Evolutionary conservation across 2,888 invertebrate species (phyloP).

Genomic region (Alloplasta piceator): DNA sequence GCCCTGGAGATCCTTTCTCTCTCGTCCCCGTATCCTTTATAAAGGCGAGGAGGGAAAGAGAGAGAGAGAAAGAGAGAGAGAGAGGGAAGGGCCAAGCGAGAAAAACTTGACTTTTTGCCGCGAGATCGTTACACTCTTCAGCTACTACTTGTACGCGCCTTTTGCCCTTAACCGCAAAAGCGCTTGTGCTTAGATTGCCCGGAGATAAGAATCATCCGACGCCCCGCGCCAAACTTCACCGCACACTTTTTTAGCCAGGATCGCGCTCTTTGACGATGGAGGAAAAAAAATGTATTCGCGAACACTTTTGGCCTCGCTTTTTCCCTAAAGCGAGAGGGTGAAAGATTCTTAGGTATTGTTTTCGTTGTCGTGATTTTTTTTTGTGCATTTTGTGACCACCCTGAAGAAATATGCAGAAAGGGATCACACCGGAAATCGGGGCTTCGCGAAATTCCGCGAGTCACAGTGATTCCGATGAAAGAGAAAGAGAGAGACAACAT

Average conservation of each 20-base stretch:
- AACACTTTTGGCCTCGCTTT: too few species aligned
- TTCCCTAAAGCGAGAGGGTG: too few species aligned
- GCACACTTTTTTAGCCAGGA: background rate
- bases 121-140: slow-evolving; percentile 62
- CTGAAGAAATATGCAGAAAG: background rate
- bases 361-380: too few species aligned
- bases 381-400: background rate
- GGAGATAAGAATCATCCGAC: slow-evolving; percentile 48
- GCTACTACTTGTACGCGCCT: slow-evolving; percentile 45
- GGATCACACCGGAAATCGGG: too few species aligned
- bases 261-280: background rate
- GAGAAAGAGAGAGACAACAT: too few species aligned
- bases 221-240: slow-evolving; percentile 1
- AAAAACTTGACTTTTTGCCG: slow-evolving; percentile 61
- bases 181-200: slow-evolving; percentile 52
- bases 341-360: too few species aligned
- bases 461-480: too few species aligned
- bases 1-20: slow-evolving; percentile 13
- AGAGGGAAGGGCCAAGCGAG: slow-evolving; percentile 35
- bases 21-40: slow-evolving; percentile 24
- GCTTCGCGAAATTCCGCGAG: too few species aligned
- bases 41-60: slow-evolving; percentile 23
- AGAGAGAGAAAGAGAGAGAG: background rate
- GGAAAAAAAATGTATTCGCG: background rate
- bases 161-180: slow-evolving; percentile 32